phyloP scores from a whole-genome alignment of 2,113 vertebrate genomes.

The Arenaria interpres region DNA sequence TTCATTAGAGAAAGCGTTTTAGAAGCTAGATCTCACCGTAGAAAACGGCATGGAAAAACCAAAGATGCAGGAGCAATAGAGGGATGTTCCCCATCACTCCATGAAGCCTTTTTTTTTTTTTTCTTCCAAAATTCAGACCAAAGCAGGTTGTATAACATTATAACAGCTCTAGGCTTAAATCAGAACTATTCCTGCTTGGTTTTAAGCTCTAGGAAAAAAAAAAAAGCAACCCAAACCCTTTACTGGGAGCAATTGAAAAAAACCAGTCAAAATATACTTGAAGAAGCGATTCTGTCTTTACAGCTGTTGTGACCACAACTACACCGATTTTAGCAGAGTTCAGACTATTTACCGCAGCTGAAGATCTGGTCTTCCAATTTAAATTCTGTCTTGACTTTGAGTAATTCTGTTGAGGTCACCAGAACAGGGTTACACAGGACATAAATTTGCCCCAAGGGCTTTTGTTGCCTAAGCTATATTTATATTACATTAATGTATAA shows the following conservation, averaged over 20 bases:
- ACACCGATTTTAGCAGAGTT: neutral
- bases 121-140: neutral
- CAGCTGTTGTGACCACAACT: neutral
- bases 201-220: neutral
- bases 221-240: neutral
- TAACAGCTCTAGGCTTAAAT: neutral
- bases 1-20: neutral
- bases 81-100: neutral
- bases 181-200: neutral
- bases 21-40: neutral
- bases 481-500: constrained; percentile 69
- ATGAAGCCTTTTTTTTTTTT: neutral
- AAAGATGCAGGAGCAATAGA: neutral
- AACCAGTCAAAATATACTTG: neutral
- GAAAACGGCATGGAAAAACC: neutral
- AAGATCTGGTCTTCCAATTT: constrained; percentile 50
- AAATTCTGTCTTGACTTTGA: constrained; percentile 69
- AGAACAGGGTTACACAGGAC: constrained; percentile 57
- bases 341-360: neutral
- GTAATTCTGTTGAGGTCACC: constrained; percentile 58
- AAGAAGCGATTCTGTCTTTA: neutral
- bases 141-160: neutral
- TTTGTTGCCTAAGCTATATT: constrained; percentile 47
- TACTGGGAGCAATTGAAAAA: neutral
- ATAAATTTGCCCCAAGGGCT: constrained; percentile 62